Evolutionary conservation across 2,797 vertebrate species (phyloP).

Genomic region (Tragelaphus oryx): DNA sequence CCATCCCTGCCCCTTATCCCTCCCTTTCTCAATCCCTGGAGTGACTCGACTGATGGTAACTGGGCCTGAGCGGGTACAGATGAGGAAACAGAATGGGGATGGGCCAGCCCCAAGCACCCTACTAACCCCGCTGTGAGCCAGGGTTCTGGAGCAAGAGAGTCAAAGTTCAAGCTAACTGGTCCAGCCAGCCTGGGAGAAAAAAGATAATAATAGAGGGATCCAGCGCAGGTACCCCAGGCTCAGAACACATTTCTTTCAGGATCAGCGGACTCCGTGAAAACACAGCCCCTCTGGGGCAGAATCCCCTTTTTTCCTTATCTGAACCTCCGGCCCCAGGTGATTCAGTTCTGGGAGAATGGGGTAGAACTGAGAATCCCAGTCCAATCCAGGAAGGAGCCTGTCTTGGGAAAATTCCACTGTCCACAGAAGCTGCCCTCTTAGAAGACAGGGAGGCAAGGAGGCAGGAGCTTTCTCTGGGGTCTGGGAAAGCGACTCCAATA

Average conservation of each 20-base stretch:
- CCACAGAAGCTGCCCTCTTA: not conserved
- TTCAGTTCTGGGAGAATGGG: not conserved
- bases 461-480: not conserved
- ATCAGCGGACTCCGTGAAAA: not conserved
- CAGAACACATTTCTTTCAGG: not conserved
- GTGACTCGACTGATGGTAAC: not conserved
- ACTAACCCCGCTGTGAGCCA: not conserved
- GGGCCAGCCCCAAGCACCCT: not conserved
- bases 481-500: not conserved
- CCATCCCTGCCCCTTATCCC: slow-evolving; percentile 45
- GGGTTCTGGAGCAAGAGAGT: not conserved
- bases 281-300: not conserved
- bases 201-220: not conserved
- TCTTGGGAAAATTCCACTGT: slow-evolving; percentile 65
- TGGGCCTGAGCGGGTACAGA: not conserved
- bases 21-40: not conserved
- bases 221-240: not conserved
- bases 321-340: not conserved
- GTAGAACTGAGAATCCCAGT: slow-evolving; percentile 7
- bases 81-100: not conserved
- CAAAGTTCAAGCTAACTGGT: slow-evolving; percentile 52
- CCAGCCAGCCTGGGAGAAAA: not conserved
- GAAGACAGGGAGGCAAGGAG: not conserved
- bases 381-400: slow-evolving; percentile 27
- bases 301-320: not conserved